A percentile compares a stretch with the other conserved stretches of the same genome.
These are phyloP conservation scores for Nudaria mundana DNA, from an alignment of 2,888 invertebrate species.

Conservation along the genomic window DNA sequence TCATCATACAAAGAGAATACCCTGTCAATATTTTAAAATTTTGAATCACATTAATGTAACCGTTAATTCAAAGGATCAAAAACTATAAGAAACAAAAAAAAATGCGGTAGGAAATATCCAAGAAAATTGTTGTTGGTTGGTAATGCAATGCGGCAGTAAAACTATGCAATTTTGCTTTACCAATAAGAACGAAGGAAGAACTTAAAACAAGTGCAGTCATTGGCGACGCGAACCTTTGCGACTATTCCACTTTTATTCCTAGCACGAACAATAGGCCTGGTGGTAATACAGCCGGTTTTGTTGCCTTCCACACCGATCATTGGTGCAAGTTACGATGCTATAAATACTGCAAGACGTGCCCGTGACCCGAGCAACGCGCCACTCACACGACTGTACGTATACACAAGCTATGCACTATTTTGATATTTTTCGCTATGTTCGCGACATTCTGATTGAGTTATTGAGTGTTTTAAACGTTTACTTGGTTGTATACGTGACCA, in stretches of 20 bases:
- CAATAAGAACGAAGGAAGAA: constrained; percentile 46
- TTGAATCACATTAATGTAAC: too few relatives aligned
- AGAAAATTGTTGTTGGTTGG: constrained; percentile 40
- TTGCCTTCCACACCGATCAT: constrained; percentile 64
- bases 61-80: too few relatives aligned
- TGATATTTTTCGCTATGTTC: constrained; percentile 25
- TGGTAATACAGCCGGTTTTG: constrained; percentile 57
- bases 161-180: constrained; percentile 43
- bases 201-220: constrained; percentile 61
- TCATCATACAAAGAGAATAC: constrained; percentile 32
- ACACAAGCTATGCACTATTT: constrained; percentile 25
- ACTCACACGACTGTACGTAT: constrained; percentile 27
- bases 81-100: too few relatives aligned
- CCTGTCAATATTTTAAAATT: constrained; percentile 24
- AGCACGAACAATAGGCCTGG: constrained; percentile 69
- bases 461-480: constrained; percentile 21
- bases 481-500: constrained; percentile 32
- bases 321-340: constrained; percentile 73
- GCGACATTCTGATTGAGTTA: constrained; percentile 24
- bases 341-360: constrained; percentile 74
- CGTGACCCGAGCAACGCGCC: constrained; percentile 57
- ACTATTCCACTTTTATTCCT: constrained; percentile 66
- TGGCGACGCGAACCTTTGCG: constrained; percentile 42
- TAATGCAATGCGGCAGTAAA: constrained; percentile 59
- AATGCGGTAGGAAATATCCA: constrained; percentile 39